A percentile compares a stretch with the other conserved stretches of the same genome.
Evolutionary conservation across 2,797 vertebrate genomes (phyloP).

Genomic region (Malurus splendens): DNA sequence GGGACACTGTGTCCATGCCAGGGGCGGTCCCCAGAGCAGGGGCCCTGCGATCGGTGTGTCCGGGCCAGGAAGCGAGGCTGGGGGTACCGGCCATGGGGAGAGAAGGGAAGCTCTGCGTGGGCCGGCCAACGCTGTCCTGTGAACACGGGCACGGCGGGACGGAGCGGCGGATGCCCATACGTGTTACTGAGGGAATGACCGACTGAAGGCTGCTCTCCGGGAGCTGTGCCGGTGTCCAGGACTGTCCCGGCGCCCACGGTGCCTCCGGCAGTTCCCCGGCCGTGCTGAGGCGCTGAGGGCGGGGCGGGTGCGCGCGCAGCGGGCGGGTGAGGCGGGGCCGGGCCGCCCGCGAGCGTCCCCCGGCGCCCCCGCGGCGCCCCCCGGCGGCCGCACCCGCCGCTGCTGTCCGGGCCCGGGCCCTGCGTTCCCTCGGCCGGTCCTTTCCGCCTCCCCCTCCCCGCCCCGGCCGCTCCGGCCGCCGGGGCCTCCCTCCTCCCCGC

Average conservation of each 20-base stretch:
- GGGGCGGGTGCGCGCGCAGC: background rate
- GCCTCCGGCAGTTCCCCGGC: rapidly evolving
- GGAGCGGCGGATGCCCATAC: background rate
- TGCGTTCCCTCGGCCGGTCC: constrained; percentile 29
- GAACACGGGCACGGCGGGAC: background rate
- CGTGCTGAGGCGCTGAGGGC: background rate
- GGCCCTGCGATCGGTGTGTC: background rate
- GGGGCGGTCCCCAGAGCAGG: background rate
- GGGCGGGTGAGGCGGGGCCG: background rate
- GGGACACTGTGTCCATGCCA: rapidly evolving
- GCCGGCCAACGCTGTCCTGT: background rate
- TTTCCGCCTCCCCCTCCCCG: background rate
- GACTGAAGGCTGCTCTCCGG: rapidly evolving
- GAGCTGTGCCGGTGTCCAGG: rapidly evolving
- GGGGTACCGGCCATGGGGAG: background rate
- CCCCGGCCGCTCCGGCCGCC: constrained; percentile 61
- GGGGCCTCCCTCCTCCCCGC: constrained; percentile 68
- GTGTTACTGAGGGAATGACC: background rate
- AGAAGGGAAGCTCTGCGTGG: background rate
- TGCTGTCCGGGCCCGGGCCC: constrained; percentile 23
- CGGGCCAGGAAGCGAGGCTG: background rate
- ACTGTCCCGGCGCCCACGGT: rapidly evolving
- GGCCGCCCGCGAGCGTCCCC: background rate
- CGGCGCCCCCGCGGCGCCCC: constrained; percentile 11
- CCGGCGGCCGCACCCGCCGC: background rate